phyloP scores from a whole-genome alignment of 2,113 vertebrate genomes.

The Potamarius usumacintae region DNA sequence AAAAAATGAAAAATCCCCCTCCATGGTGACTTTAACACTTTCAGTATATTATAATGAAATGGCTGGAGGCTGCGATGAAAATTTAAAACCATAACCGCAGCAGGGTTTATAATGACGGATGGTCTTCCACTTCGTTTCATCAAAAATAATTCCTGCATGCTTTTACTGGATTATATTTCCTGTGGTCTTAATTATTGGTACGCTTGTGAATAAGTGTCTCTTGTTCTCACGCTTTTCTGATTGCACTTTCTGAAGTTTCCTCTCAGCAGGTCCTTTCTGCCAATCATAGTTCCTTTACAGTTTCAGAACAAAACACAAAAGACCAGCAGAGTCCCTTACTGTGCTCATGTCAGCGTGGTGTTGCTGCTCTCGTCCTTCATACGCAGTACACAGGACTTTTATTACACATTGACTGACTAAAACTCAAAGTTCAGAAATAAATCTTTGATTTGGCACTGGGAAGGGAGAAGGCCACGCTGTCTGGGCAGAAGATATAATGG shows the following conservation, averaged over 20 bases:
- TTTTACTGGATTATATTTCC: not conserved
- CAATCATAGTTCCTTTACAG: not conserved
- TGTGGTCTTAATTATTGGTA: not conserved
- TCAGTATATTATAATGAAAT: slow-evolving; percentile 52
- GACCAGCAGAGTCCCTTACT: not conserved
- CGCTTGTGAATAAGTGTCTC: not conserved
- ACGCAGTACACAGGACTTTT: not conserved
- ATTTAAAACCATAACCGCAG: not conserved
- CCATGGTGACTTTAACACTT: slow-evolving; percentile 51
- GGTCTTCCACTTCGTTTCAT: not conserved
- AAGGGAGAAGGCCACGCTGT: no score
- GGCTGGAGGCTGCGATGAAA: slow-evolving; percentile 32
- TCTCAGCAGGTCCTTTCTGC: not conserved
- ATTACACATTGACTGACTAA: not conserved
- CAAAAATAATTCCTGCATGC: not conserved
- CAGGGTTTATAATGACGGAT: not conserved
- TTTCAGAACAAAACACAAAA: not conserved
- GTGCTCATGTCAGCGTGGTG: not conserved
- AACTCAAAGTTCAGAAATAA: not conserved
- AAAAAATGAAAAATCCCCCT: slow-evolving; percentile 55
- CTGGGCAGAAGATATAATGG: not conserved
- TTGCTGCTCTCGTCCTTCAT: not conserved
- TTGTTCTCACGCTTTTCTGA: slow-evolving; percentile 56
- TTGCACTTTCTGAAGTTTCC: slow-evolving; percentile 47
- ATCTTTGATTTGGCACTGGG: not conserved